Percentiles rank a stretch among this genome's conserved stretches.
phyloP scores from a whole-genome alignment of 2,113 vertebrate species.

The Tupaia chinensis region DNA sequence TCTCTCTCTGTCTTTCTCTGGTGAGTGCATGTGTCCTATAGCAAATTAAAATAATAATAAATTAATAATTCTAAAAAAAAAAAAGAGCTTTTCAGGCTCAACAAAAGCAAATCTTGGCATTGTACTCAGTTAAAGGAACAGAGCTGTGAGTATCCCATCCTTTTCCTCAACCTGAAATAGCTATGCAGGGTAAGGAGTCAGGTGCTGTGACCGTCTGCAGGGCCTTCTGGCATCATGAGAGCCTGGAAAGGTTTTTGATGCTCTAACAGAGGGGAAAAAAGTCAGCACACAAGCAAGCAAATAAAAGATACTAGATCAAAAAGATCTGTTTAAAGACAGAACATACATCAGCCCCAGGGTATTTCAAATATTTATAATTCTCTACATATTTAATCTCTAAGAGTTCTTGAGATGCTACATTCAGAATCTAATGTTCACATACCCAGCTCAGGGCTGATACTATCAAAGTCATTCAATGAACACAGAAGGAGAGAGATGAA shows the following conservation, averaged over 20 bases:
- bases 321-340: constrained; percentile 87
- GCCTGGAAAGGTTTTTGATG: constrained; percentile 49
- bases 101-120: not conserved
- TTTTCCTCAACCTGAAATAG: not conserved
- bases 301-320: constrained; percentile 88
- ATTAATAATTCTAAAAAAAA: too few relatives aligned
- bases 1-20: too few relatives aligned
- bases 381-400: constrained; percentile 89
- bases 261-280: constrained; percentile 45
- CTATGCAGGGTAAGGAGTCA: not conserved
- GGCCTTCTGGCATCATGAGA: constrained; percentile 40
- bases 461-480: constrained; percentile 3
- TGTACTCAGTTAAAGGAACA: not conserved
- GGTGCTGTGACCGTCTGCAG: not conserved
- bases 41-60: too few relatives aligned
- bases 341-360: constrained; percentile 86
- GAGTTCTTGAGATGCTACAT: constrained; percentile 78
- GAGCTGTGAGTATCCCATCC: not conserved
- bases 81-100: not conserved
- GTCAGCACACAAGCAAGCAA: constrained; percentile 30
- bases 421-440: constrained; percentile 67
- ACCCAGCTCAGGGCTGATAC: constrained; percentile 48
- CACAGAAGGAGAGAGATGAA: not conserved
- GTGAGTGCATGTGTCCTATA: too few relatives aligned
- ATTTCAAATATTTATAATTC: constrained; percentile 91